Evolutionary conservation across 2,797 vertebrate species (phyloP), one percentile per base, ranked within the genome.

Genomic region (Galaxias olidus): DNA sequence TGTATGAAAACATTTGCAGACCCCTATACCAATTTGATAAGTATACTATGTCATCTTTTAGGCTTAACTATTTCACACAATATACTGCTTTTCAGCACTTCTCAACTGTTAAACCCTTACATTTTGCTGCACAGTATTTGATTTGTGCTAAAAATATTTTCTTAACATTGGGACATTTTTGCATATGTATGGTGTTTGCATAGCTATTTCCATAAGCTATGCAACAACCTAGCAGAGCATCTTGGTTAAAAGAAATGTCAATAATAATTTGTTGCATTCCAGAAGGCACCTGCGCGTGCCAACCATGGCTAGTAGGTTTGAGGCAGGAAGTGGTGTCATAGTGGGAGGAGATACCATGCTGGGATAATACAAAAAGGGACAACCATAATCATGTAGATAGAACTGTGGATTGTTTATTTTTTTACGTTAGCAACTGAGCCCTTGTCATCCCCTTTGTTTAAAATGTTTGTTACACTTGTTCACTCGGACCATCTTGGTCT

Each of bases 221-320:
- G 30, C 30, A 3, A 30, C 30, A 30, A 3, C 30, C 6, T 30
- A 30, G 30, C 30, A 30, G 30, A 30, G 30, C 30, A 30, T 30
- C 30, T 6, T 6, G 6, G 6, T 30, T 30, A 3, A 30, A 30
- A 30, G 6, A 30, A 30, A 30, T 30, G 2, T 2, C 2, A 63
- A 74, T 54, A 53, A 72, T 44, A 17, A 80, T 76, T 43, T 65
- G 80, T 17, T 87, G 74, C 83, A 0, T 91, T 90, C 64, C 90
- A 92, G 90, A 90, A 84, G 70, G 74, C 75, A 65, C 56, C 86
- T 12, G 71, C 80, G 9, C n/a, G 78, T 69, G 72, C 77, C 87
- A 0, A 15, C 74, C 68, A 85, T 88, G 84, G 80, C 86, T 65
- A 60, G 84, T 45, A 82, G 80, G 71, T 66, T 82, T 54, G 79